phyloP scores from a whole-genome alignment of 2,888 invertebrate genomes.

The Malachius bipustulatus region DNA sequence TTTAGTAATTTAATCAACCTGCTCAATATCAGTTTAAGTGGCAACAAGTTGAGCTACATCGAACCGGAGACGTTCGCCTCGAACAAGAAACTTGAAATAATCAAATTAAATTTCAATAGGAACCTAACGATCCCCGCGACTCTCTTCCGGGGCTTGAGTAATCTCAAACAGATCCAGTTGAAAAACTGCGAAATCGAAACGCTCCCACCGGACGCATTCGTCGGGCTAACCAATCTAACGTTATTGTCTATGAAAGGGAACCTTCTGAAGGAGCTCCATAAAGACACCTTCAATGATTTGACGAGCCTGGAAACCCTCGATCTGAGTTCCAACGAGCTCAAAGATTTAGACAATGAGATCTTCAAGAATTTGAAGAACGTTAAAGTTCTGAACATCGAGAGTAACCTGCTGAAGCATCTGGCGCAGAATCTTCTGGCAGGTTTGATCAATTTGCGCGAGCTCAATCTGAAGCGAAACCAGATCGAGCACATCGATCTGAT shows the following conservation, averaged over 20 bases:
- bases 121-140: constrained; percentile 19
- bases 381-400: constrained; percentile 48
- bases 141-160: constrained; percentile 43
- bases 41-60: constrained; percentile 39
- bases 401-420: constrained; percentile 49
- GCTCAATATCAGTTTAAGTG: constrained; percentile 20
- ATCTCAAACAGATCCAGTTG: constrained; percentile 20
- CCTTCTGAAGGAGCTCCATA: constrained; percentile 33
- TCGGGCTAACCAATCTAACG: constrained; percentile 44
- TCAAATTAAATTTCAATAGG: constrained; percentile 39
- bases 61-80: constrained; percentile 49
- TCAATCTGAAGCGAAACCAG: constrained; percentile 55
- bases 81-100: constrained; percentile 43
- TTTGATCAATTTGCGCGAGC: constrained; percentile 42
- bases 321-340: constrained; percentile 15
- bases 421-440: constrained; percentile 47
- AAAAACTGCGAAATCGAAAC: constrained; percentile 35
- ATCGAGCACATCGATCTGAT: constrained; percentile 47
- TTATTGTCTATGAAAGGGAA: constrained; percentile 53
- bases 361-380: constrained; percentile 53
- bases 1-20: constrained; percentile 34
- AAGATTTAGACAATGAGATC: constrained; percentile 45
- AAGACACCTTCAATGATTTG: constrained; percentile 50
- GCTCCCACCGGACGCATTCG: constrained; percentile 52
- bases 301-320: constrained; percentile 38